A percentile compares a stretch with the other conserved stretches of the same genome.
These are phyloP conservation scores for Anodontia alba DNA, from an alignment of 2,888 invertebrate genomes.

Conservation along the genomic window DNA sequence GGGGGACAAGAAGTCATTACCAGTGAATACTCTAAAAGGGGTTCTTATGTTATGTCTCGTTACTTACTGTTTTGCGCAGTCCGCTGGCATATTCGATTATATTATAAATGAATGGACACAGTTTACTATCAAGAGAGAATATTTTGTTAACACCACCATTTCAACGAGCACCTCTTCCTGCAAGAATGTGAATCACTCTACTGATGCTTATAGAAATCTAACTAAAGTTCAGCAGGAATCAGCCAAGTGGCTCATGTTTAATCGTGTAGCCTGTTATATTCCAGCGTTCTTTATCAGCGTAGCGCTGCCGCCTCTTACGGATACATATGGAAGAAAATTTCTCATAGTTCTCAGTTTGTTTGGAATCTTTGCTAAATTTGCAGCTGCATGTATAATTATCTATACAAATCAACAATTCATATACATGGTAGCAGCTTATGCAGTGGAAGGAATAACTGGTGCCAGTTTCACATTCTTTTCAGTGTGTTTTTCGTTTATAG, in stretches of 20 bases:
- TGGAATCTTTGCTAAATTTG: background rate
- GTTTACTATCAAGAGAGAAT: conserved; percentile 12
- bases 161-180: background rate
- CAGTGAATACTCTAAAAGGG: background rate
- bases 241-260: conserved; percentile 41
- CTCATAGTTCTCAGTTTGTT: background rate
- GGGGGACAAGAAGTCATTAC: too few species aligned
- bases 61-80: background rate
- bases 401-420: background rate
- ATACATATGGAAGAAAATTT: conserved; percentile 3
- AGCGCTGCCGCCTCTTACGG: conserved; percentile 28
- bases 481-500: conserved; percentile 21
- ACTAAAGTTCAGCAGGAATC: conserved; percentile 37
- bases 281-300: conserved; percentile 23
- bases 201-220: conserved; percentile 25
- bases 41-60: background rate
- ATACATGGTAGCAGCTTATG: conserved; percentile 11
- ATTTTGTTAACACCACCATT: conserved; percentile 10
- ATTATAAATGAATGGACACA: conserved; percentile 40
- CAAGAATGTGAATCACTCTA: conserved; percentile 13
- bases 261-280: conserved; percentile 8
- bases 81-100: background rate
- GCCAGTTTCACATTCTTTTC: conserved; percentile 23
- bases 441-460: conserved; percentile 23
- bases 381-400: background rate